Evolutionary conservation across 2,113 vertebrate genomes (phyloP).

Genomic region (Zapus hudsonius): DNA sequence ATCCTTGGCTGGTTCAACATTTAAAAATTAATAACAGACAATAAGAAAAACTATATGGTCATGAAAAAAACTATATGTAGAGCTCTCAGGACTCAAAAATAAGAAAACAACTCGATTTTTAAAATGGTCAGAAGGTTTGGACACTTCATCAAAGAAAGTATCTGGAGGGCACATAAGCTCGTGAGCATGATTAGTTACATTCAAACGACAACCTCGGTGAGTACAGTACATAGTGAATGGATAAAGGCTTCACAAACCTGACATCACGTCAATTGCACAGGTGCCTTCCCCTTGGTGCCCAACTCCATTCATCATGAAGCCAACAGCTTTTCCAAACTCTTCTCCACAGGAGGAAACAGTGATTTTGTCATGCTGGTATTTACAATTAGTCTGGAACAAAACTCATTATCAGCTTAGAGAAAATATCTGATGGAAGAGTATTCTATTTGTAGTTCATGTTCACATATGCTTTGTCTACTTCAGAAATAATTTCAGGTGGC

Average conservation of each 20-base stretch:
- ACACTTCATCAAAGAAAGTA: neutral
- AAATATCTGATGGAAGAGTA: neutral
- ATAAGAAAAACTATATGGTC: neutral
- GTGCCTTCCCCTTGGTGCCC: neutral
- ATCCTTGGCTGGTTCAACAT: neutral
- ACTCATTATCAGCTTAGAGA: neutral
- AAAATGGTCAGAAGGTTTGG: neutral
- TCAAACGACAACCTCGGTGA: too few species aligned
- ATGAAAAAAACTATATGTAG: neutral
- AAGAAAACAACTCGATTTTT: neutral
- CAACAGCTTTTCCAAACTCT: neutral
- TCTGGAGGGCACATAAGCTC: neutral
- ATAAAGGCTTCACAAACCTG: neutral
- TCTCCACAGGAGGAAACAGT: neutral
- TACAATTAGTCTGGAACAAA: neutral
- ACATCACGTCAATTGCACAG: too few species aligned
- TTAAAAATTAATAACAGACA: neutral
- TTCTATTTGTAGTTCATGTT: conserved; percentile 36
- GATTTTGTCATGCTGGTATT: neutral
- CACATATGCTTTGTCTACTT: neutral
- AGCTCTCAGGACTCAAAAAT: neutral
- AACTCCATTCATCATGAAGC: neutral
- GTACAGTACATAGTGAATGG: neutral
- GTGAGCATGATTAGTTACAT: neutral
- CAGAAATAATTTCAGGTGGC: neutral